phyloP scores from a whole-genome alignment of 2,113 vertebrate genomes.

The Himantopus leucocephalus region DNA sequence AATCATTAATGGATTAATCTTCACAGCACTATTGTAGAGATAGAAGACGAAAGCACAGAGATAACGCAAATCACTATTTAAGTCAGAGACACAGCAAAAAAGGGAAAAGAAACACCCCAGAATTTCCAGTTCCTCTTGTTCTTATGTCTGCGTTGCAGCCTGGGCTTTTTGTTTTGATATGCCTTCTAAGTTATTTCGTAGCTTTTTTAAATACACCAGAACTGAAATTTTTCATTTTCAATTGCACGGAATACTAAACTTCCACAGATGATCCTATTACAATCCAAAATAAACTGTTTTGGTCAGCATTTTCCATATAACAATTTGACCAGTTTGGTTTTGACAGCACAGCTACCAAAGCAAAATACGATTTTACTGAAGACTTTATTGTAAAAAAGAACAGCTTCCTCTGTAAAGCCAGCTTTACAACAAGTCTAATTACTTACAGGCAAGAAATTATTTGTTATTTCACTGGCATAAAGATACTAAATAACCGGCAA shows the following conservation, averaged over 20 bases:
- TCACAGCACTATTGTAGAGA: constrained; percentile 16
- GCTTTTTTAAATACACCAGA: neutral
- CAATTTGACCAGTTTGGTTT: neutral
- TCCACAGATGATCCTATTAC: neutral
- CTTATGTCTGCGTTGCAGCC: neutral
- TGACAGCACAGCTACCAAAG: neutral
- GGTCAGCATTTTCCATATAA: neutral
- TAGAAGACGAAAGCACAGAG: constrained; percentile 31
- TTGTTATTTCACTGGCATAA: neutral
- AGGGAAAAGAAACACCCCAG: neutral
- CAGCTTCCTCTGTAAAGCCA: neutral
- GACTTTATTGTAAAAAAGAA: neutral
- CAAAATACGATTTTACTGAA: neutral
- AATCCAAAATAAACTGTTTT: neutral
- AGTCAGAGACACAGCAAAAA: neutral
- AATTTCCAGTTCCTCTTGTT: neutral
- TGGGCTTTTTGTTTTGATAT: neutral
- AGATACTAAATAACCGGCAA: neutral
- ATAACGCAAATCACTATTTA: neutral
- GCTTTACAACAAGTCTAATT: neutral
- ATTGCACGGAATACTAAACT: neutral
- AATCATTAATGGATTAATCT: constrained; percentile 50
- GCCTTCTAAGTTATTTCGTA: neutral
- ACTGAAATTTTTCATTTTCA: neutral
- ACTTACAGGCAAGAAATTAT: neutral